Percentiles rank a stretch among this genome's conserved stretches.
These are phyloP conservation scores for Galeopsomyia nigrocyanea DNA, from an alignment of 2,888 invertebrate species.

Conservation along the genomic window DNA sequence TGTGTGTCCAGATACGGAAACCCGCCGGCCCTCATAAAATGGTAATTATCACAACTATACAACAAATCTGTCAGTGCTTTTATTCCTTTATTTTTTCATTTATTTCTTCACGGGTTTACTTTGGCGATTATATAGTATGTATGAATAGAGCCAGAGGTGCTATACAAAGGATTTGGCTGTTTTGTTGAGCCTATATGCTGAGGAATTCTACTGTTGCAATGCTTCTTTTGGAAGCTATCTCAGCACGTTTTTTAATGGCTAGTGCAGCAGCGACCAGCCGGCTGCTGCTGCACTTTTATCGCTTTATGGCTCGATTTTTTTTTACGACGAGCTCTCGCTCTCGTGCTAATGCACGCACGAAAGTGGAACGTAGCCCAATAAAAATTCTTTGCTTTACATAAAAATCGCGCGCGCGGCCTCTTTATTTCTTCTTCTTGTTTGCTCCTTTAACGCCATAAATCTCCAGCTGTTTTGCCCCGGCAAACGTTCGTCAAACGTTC, in stretches of 20 bases:
- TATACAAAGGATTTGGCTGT: no score
- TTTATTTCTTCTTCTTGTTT: slow-evolving; percentile 23
- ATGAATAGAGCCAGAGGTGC: no score
- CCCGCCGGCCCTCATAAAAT: slow-evolving; percentile 89
- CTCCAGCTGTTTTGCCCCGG: slow-evolving; percentile 17
- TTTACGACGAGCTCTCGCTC: neutral
- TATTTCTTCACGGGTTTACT: neutral
- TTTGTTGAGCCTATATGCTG: slow-evolving; percentile 1
- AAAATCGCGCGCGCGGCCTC: slow-evolving; percentile 20
- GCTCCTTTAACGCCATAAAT: slow-evolving; percentile 24
- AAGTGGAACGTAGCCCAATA: slow-evolving; percentile 42
- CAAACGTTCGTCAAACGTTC: no score
- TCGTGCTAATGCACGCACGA: slow-evolving; percentile 39
- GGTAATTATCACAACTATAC: slow-evolving; percentile 71
- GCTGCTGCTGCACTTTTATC: slow-evolving; percentile 30
- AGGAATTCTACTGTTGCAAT: slow-evolving; percentile 4
- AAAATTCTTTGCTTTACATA: slow-evolving; percentile 41
- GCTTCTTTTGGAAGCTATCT: neutral
- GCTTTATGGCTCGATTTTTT: slow-evolving; percentile 42
- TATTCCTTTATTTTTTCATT: neutral
- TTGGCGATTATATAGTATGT: no score
- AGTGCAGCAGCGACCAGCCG: no score
- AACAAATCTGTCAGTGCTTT: slow-evolving; percentile 29
- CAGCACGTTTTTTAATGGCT: no score
- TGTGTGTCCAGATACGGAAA: slow-evolving; percentile 92